Base-by-base conservation (phyloP, 2,888 invertebrate species). In the Lochmaea capreae region DNA sequence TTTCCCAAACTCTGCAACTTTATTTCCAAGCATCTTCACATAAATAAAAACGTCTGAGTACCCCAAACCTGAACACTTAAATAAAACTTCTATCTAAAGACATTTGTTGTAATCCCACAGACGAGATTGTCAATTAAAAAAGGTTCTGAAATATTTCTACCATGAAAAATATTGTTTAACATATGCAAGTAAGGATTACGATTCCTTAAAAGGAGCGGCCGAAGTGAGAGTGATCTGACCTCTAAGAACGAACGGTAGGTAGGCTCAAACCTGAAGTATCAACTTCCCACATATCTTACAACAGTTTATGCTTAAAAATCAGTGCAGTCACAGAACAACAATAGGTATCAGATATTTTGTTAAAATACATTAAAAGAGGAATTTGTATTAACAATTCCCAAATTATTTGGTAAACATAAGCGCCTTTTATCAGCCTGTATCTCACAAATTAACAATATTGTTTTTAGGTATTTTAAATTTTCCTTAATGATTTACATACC, bases 141-240 rank as follows among this genome's bases (percentile, higher is more conserved):
- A 46, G 11, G 46, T 46, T 46, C 46, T 46, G 46, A 46, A 46
- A 46, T 46, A 3, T 46, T 46, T 4, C 33, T 8, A 33, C 8
- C 59, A 43, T 22, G 1, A 57, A 67, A 65, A 42, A 61, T 57
- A 67, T 70, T 43, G 46, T 49, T 16, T 12, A 72, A 71, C 9
- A 22, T 54, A 42, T 39, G 66, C 43, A 49, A 33, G 43, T 49
- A 33, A 65, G 43, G 59, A 61, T 62, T 18, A 66, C 58, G 73
- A 66, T 68, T 59, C 76, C 78, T 72, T 75, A 77, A 73, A 77
- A 78, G 78, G 77, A 77, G 74, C 68, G 78, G 76, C 67, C 58
- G 57, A 65, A 77, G 78, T 75, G 78, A 78, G 78, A 78, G 78
- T 78, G 77, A 76, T 77, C 69, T 75, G 75, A 71, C 75, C 78